phyloP scores from a whole-genome alignment of 1,140 invertebrate genomes.

The Oncopeltus fasciatus region DNA sequence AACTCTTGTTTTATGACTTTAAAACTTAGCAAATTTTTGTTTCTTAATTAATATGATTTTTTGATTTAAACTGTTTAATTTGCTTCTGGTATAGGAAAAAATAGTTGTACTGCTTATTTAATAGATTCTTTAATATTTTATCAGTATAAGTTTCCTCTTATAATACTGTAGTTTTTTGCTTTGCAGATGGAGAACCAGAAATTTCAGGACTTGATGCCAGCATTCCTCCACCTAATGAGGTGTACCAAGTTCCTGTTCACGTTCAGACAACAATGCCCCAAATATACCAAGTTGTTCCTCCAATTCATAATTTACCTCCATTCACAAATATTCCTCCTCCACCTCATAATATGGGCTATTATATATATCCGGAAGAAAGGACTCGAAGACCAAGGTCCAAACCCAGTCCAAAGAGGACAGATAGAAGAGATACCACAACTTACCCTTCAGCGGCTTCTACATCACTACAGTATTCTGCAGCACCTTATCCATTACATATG shows the following conservation, averaged over 20 bases:
- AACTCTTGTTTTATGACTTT: no score
- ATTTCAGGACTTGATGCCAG: not conserved
- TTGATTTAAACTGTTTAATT: no score
- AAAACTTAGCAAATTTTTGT: no score
- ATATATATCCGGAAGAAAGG: not conserved
- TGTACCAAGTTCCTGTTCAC: conserved; percentile 7
- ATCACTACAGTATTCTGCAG: not conserved
- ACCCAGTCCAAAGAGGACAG: conserved; percentile 3
- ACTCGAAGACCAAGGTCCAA: not conserved
- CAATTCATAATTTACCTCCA: not conserved
- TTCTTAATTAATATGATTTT: no score
- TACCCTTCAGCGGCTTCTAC: not conserved
- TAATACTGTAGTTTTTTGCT: not conserved
- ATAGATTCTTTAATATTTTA: no score
- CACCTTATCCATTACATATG: conserved; percentile 2
- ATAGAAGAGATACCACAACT: not conserved
- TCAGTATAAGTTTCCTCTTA: no score
- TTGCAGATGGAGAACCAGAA: not conserved
- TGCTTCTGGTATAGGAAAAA: no score
- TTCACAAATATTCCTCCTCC: not conserved
- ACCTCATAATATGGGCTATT: not conserved
- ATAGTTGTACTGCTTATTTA: no score
- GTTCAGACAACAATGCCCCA: conserved; percentile 11
- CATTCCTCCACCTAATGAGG: not conserved
- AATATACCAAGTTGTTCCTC: conserved; percentile 8